A percentile compares a stretch with the other conserved stretches of the same genome.
These are phyloP conservation scores for Tipula helvola DNA, from an alignment of 2,888 invertebrate genomes.

Conservation along the genomic window DNA sequence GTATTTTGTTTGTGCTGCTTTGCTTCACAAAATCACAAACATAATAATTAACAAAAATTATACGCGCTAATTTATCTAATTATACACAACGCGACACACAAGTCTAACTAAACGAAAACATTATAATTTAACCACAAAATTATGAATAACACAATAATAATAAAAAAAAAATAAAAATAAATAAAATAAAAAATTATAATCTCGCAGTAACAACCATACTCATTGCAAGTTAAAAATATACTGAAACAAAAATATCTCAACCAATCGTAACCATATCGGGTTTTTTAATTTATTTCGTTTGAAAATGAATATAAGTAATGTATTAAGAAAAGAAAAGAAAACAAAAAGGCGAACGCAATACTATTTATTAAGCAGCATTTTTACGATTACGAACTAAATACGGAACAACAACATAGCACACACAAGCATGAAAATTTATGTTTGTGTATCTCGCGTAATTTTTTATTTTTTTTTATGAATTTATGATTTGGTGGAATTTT, in stretches of 20 bases:
- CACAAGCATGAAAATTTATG: neutral
- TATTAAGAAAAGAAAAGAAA: neutral
- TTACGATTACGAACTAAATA: neutral
- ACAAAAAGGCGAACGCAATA: neutral
- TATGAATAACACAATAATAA: neutral
- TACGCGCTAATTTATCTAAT: neutral
- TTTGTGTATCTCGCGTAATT: neutral
- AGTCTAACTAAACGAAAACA: neutral
- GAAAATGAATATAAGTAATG: too few species aligned
- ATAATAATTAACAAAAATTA: neutral
- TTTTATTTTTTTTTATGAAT: neutral
- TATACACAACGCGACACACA: neutral
- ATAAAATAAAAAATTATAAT: neutral
- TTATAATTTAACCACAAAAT: neutral
- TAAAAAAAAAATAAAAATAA: neutral
- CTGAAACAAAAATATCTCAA: neutral
- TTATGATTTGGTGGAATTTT: slow-evolving; percentile 4
- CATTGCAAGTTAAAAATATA: neutral
- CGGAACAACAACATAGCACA: neutral
- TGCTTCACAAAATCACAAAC: neutral
- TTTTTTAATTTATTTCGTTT: neutral
- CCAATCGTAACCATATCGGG: neutral
- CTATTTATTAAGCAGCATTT: neutral
- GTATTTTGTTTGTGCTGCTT: neutral
- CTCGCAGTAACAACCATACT: neutral